Evolutionary conservation across 2,797 vertebrate genomes (phyloP), one percentile per base, ranked within the genome.

Genomic region (Spinibarbus caldwelli): DNA sequence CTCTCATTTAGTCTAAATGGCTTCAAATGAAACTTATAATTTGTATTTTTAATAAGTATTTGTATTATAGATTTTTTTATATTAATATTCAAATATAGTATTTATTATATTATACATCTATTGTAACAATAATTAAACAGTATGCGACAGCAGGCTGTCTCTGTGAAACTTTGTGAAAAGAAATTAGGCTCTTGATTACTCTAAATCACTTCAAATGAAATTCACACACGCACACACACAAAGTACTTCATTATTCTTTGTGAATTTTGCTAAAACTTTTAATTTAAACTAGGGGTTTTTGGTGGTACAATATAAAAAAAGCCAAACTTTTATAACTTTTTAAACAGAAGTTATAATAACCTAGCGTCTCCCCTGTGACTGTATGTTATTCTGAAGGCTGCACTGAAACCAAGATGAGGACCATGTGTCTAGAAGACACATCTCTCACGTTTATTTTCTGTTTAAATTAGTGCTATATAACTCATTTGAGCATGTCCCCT

Each of bases 401-500:
- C 64, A 77, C 52, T 78, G 78, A 88, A 87, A 90, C 70, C 4
- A 62, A 45, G 43, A 68, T 21, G 19, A 54, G 78, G 31, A 64
- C 78, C 43, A 41, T 78, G 82, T 80, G 89, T 88, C 82, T 89
- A 79, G 29, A 79, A 52, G 34, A 88, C 6, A 14, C 62, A 82
- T 85, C 72, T 14, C 79, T 71, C 43, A 80, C 78, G 45, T 80
- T 78, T 83, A 68, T 78, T 89, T n/a, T 78, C 86, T 26, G 81
- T 84, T 89, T 84, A 85, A 87, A 73, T 81, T 78, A 75, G 80
- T 45, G 66, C 41, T 68, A 49, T 75, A 82, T 82, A 75, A 78
- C 79, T 83, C 54, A 78, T 81, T 83, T 77, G 19, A 85, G 67
- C 75, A 59, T 84, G 80, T 82, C 78, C 67, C 62, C 43, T 84